phyloP scores from a whole-genome alignment of 1,140 invertebrate species.

The Cryptotermes secundus region DNA sequence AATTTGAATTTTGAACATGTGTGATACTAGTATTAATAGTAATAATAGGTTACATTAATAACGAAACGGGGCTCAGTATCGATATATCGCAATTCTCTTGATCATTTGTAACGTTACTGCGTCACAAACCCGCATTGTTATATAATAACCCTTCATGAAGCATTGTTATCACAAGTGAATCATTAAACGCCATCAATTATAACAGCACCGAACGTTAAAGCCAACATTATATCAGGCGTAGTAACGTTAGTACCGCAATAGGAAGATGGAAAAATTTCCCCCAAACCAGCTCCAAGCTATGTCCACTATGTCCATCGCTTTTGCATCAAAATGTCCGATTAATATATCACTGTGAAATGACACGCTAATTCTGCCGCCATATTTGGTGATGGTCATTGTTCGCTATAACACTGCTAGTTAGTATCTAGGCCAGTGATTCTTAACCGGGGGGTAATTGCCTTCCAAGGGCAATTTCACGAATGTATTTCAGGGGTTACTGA shows the following conservation, averaged over 20 bases:
- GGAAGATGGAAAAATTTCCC: neutral
- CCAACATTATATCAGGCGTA: neutral
- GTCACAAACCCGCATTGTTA: neutral
- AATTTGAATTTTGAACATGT: too few relatives aligned
- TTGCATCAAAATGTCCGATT: neutral
- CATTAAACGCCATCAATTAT: neutral
- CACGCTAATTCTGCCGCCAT: neutral
- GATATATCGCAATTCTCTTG: neutral
- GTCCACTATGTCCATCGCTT: neutral
- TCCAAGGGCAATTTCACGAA: too few relatives aligned
- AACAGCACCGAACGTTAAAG: neutral
- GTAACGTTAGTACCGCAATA: neutral
- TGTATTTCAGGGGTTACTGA: too few relatives aligned
- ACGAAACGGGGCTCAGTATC: neutral
- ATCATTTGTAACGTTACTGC: neutral
- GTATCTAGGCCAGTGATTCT: too few relatives aligned
- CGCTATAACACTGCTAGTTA: too few relatives aligned
- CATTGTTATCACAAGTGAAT: too few relatives aligned
- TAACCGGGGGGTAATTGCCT: too few relatives aligned
- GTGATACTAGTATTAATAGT: too few relatives aligned
- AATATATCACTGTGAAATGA: neutral
- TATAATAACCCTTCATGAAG: neutral
- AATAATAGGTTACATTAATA: too few relatives aligned
- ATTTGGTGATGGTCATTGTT: neutral
- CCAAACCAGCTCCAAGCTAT: neutral